phyloP scores from a whole-genome alignment of 2,113 vertebrate genomes.

The Petaurus breviceps region DNA sequence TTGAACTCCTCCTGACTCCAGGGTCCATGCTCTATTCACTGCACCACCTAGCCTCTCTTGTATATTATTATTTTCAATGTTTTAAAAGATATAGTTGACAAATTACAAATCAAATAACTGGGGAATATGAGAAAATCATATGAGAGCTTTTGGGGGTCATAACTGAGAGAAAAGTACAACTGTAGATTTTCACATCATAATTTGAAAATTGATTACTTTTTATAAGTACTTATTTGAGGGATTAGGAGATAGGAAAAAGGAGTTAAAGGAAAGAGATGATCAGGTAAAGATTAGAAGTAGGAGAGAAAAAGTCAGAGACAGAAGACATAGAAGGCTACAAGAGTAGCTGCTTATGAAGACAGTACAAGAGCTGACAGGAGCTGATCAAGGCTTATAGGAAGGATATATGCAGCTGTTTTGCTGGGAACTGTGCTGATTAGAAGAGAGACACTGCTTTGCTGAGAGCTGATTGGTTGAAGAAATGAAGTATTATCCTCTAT shows the following conservation, averaged over 20 bases:
- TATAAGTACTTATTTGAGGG: background rate
- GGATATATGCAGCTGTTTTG: background rate
- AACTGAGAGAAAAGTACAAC: background rate
- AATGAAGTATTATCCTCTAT: background rate
- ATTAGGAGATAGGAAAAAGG: background rate
- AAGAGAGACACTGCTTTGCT: background rate
- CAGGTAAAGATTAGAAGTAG: background rate
- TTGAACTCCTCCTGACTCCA: no score
- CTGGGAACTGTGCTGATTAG: background rate
- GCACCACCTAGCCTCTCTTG: background rate
- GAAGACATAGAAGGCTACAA: background rate
- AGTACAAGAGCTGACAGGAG: background rate
- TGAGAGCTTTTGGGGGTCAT: background rate
- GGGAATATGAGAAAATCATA: background rate
- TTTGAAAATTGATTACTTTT: background rate
- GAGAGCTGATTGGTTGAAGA: background rate
- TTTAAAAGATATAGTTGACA: background rate
- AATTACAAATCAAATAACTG: background rate
- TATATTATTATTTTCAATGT: background rate
- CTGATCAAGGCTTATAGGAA: background rate
- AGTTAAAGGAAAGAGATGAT: background rate
- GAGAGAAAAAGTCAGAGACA: background rate
- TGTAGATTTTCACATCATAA: background rate
- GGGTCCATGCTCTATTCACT: no score
- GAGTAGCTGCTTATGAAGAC: background rate